A percentile compares a stretch with the other conserved stretches of the same genome.
Conservation (phyloP, 1,140 invertebrate genomes). For the Trissolcus basalis region DNA sequence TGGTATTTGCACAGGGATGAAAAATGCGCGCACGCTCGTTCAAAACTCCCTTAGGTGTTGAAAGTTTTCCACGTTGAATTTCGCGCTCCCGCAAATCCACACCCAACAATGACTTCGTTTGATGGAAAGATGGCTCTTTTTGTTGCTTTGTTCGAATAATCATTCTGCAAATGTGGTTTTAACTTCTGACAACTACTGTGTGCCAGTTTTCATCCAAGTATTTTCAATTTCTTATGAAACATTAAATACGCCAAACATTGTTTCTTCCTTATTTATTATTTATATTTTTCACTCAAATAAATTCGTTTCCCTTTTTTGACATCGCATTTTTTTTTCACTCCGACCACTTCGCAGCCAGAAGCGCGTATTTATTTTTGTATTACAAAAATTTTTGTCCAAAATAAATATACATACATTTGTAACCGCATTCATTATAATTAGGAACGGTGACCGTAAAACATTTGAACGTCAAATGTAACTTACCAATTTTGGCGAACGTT, state of each 20-base stretch:
- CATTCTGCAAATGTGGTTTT: conserved; percentile 7
- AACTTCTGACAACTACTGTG: background rate
- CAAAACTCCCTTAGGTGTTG: conserved; percentile 18
- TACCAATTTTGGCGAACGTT: too few species aligned
- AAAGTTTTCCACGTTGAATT: conserved; percentile 7
- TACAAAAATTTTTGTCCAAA: too few species aligned
- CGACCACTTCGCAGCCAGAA: too few species aligned
- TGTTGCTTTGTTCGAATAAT: background rate
- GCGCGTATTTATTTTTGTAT: too few species aligned
- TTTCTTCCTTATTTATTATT: background rate
- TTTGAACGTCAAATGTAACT: too few species aligned
- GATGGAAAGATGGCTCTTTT: conserved; percentile 1
- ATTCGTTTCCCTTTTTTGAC: too few species aligned
- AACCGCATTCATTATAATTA: too few species aligned
- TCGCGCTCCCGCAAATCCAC: background rate
- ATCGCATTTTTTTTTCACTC: too few species aligned
- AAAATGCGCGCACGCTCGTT: conserved; percentile 13
- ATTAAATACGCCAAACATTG: background rate
- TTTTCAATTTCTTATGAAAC: background rate
- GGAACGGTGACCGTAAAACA: too few species aligned
- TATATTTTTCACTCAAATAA: too few species aligned
- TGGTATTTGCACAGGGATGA: background rate
- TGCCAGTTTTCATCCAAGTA: background rate
- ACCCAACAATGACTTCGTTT: conserved; percentile 12
- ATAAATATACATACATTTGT: too few species aligned